Conservation (phyloP, 2,113 vertebrate species). For the Boleophthalmus pectinirostris region DNA sequence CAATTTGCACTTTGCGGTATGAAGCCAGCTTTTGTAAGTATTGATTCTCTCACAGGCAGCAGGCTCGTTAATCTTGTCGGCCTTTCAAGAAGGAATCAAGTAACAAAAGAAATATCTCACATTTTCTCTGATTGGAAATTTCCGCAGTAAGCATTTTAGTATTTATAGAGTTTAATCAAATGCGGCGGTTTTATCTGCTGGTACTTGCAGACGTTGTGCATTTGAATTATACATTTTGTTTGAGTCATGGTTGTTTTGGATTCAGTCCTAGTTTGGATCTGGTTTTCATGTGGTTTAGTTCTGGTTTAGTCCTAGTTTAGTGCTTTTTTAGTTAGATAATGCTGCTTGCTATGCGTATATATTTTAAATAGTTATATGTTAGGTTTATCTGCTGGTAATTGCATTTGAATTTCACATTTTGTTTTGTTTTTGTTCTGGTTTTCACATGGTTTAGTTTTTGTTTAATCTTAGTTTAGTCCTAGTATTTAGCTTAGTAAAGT, state of each 20-base stretch:
- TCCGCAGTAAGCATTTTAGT: constrained; percentile 10
- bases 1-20: constrained; percentile 47
- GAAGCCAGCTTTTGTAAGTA: constrained; percentile 79
- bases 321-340: background rate
- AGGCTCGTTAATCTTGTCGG: constrained; percentile 40
- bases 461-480: too few relatives aligned
- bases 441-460: too few relatives aligned
- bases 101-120: constrained; percentile 25
- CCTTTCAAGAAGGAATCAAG: constrained; percentile 33
- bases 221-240: background rate
- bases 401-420: too few relatives aligned
- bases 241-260: background rate
- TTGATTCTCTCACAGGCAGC: constrained; percentile 47
- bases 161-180: constrained; percentile 9
- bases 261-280: background rate
- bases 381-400: too few relatives aligned
- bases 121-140: constrained; percentile 31
- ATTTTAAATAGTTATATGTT: background rate
- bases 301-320: background rate
- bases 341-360: background rate
- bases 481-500: too few relatives aligned
- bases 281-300: background rate
- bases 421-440: too few relatives aligned
- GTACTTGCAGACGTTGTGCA: background rate
- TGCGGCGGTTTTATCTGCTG: background rate